phyloP scores from a whole-genome alignment of 2,888 invertebrate genomes.

The Tupiocoris notatus region DNA sequence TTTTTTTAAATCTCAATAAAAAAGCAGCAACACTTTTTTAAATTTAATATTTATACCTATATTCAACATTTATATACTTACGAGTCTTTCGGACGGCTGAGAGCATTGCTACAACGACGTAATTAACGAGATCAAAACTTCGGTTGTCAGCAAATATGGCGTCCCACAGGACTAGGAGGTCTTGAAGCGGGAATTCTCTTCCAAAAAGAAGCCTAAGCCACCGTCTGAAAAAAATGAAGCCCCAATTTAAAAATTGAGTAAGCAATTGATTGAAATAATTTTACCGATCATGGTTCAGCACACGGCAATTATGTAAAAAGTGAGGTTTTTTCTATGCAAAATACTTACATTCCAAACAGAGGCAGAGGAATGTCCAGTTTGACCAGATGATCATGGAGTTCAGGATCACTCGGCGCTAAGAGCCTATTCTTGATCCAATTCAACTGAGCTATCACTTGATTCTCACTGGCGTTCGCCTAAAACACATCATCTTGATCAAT shows the following conservation, averaged over 20 bases:
- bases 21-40: no score
- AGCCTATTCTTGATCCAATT: constrained; percentile 55
- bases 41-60: no score
- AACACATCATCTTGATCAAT: no score
- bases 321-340: no score
- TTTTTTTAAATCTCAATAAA: no score
- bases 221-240: constrained; percentile 59
- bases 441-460: constrained; percentile 64
- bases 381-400: constrained; percentile 65
- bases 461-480: constrained; percentile 52
- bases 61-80: no score
- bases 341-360: constrained; percentile 79
- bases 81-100: constrained; percentile 67
- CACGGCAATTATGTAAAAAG: no score
- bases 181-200: constrained; percentile 75
- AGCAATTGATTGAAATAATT: no score
- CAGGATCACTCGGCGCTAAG: constrained; percentile 57
- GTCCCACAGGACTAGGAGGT: constrained; percentile 77
- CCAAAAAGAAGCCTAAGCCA: constrained; percentile 83
- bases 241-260: no score
- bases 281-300: no score
- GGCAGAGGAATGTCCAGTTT: constrained; percentile 77
- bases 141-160: constrained; percentile 72
- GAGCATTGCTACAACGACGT: constrained; percentile 74
- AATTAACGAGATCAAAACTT: constrained; percentile 61